A percentile compares a stretch with the other conserved stretches of the same genome.
Evolutionary conservation across 2,797 vertebrate genomes (phyloP).

Genomic region (Australoheros facetus): DNA sequence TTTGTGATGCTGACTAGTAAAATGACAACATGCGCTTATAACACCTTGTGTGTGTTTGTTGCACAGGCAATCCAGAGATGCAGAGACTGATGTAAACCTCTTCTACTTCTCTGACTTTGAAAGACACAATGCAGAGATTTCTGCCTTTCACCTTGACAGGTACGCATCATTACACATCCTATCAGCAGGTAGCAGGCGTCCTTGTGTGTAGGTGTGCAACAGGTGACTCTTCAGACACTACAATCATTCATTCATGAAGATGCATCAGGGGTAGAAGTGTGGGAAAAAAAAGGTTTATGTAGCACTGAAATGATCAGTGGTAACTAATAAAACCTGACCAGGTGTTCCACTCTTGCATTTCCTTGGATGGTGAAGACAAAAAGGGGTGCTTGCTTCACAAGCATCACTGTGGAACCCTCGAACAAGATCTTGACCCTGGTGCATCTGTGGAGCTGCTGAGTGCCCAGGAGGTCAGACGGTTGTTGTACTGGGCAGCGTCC

Average conservation of each 20-base stretch:
- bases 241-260: background rate
- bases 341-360: background rate
- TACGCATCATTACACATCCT: constrained; percentile 37
- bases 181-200: background rate
- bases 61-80: constrained; percentile 82
- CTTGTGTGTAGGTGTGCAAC: background rate
- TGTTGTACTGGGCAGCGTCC: background rate
- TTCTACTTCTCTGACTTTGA: constrained; percentile 95
- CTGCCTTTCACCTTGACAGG: constrained; percentile 90
- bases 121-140: constrained; percentile 88
- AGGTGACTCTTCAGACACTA: background rate
- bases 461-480: background rate
- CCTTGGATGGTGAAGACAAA: background rate
- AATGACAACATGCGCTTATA: background rate
- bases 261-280: background rate
- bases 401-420: background rate
- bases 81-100: constrained; percentile 86
- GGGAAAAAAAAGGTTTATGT: too few species aligned
- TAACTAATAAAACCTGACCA: background rate
- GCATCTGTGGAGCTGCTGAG: background rate
- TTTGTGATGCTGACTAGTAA: background rate
- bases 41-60: background rate
- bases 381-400: background rate
- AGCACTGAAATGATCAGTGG: background rate
- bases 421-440: background rate